phyloP scores from a whole-genome alignment of 2,113 vertebrate species.

The Cyprinodon tularosa region DNA sequence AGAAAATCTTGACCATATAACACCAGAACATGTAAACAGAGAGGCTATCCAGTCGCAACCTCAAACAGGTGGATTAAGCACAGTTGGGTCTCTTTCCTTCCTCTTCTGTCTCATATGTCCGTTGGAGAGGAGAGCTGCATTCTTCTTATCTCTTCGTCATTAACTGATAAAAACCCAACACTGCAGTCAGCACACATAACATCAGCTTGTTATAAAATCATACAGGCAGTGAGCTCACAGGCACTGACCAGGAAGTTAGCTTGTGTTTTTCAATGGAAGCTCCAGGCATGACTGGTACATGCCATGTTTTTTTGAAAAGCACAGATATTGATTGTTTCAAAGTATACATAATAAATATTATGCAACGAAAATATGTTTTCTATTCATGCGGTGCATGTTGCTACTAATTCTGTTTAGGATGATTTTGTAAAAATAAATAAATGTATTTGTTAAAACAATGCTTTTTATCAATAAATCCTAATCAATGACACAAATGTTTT shows the following conservation, averaged over 20 bases:
- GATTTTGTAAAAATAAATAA: no score
- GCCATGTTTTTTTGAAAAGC: neutral
- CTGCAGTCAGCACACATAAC: slow-evolving; percentile 12
- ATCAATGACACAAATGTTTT: no score
- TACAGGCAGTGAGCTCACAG: neutral
- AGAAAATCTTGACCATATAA: neutral
- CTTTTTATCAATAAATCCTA: no score
- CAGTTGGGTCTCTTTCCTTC: slow-evolving; percentile 33
- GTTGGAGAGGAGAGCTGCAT: slow-evolving; percentile 50
- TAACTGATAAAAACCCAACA: slow-evolving; percentile 63
- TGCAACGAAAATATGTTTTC: neutral
- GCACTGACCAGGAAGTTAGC: slow-evolving; percentile 42
- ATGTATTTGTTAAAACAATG: no score
- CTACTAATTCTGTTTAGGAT: neutral
- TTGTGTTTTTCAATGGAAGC: neutral
- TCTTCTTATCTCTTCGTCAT: slow-evolving; percentile 59
- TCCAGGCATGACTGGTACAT: neutral
- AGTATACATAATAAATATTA: neutral
- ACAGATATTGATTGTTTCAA: neutral
- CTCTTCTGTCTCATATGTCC: slow-evolving; percentile 51
- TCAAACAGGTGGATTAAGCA: neutral
- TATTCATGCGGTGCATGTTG: neutral
- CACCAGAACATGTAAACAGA: neutral
- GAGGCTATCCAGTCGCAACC: neutral
- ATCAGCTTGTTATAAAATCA: slow-evolving; percentile 15